Conservation (phyloP, 2,888 invertebrate genomes). For the Agrochola macilenta region DNA sequence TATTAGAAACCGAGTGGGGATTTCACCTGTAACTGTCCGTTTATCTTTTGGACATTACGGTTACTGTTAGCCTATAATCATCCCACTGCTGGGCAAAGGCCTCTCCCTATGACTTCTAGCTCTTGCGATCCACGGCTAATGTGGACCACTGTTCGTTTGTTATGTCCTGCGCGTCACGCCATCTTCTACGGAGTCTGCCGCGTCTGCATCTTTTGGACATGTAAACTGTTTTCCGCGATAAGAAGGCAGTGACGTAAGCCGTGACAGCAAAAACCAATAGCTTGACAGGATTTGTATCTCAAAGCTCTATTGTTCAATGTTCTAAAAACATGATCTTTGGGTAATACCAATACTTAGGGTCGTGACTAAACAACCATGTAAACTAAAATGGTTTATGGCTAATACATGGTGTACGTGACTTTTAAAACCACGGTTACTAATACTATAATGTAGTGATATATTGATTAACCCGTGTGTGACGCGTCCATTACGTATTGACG, state of each 20-base stretch:
- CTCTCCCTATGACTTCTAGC: neutral
- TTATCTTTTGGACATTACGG: neutral
- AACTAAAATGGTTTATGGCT: conserved; percentile 15
- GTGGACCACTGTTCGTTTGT: neutral
- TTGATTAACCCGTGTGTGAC: conserved; percentile 33
- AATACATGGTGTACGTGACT: conserved; percentile 57
- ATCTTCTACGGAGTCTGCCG: neutral
- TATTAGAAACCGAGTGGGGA: neutral
- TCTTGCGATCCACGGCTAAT: neutral
- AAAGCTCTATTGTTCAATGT: conserved; percentile 34
- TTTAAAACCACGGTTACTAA: conserved; percentile 19
- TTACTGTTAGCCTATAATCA: neutral
- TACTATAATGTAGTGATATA: conserved; percentile 16
- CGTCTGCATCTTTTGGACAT: neutral
- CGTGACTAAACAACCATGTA: conserved; percentile 29
- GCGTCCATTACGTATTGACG: conserved; percentile 6
- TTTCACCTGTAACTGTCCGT: neutral
- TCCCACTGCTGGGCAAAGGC: neutral
- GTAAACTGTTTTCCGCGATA: neutral
- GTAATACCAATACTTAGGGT: neutral
- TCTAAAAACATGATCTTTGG: conserved; percentile 3
- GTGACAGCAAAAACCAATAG: neutral
- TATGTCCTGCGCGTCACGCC: too few species aligned
- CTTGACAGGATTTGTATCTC: conserved; percentile 17
- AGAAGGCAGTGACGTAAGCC: neutral